A percentile compares a stretch with the other conserved stretches of the same genome.
phyloP scores from a whole-genome alignment of 23 tunicate species.

The Styela plicata region DNA sequence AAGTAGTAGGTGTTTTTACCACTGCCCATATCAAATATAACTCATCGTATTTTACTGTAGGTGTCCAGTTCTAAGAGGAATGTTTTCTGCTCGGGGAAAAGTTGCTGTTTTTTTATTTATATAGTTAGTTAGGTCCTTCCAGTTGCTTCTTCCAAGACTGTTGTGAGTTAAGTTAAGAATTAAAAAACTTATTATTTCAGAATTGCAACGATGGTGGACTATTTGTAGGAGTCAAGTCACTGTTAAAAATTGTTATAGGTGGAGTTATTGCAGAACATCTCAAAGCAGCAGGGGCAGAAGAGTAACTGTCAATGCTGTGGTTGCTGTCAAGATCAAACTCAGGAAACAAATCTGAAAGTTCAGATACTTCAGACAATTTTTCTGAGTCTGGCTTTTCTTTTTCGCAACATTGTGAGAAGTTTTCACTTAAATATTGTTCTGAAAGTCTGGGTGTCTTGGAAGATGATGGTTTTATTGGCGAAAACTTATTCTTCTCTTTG shows the following conservation, averaged over 20 bases:
- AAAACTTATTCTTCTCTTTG: background rate
- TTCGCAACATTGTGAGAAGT: background rate
- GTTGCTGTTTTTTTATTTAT: too few relatives aligned
- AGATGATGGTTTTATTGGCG: background rate
- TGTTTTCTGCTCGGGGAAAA: too few relatives aligned
- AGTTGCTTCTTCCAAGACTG: too few relatives aligned
- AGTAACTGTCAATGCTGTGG: background rate
- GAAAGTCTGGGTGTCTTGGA: background rate
- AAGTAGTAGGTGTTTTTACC: too few relatives aligned
- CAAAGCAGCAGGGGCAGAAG: background rate
- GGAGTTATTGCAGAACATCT: background rate
- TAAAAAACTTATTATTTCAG: too few relatives aligned
- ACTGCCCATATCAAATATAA: too few relatives aligned
- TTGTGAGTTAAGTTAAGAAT: too few relatives aligned
- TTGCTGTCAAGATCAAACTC: conserved; percentile 3
- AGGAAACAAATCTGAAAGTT: conserved; percentile 12
- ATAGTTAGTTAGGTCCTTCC: too few relatives aligned
- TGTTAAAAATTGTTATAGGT: background rate
- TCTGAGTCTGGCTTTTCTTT: conserved; percentile 2
- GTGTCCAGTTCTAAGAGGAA: too few relatives aligned
- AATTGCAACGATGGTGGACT: too few relatives aligned
- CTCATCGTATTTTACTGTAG: too few relatives aligned
- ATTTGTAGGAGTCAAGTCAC: background rate
- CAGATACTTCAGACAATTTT: conserved; percentile 6
- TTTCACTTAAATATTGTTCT: background rate